Evolutionary conservation across 2,888 invertebrate species (phyloP).

Genomic region (Therioaphis trifolii): DNA sequence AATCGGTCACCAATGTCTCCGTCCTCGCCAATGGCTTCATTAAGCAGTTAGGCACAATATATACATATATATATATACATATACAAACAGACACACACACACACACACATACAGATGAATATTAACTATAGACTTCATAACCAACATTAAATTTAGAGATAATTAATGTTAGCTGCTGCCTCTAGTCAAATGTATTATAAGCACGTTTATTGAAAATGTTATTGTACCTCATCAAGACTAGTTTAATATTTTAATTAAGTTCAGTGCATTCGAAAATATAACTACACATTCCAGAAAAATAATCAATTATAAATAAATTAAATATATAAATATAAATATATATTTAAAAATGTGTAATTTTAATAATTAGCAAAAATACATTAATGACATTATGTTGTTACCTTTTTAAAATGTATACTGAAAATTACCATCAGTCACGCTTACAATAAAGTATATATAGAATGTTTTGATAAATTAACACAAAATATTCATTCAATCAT

Average conservation of each 20-base stretch:
- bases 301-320: neutral
- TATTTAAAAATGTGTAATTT: constrained; percentile 1
- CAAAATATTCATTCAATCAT: constrained; percentile 36
- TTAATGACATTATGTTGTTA: constrained; percentile 31
- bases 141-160: constrained; percentile 42
- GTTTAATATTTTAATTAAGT: constrained; percentile 47
- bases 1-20: constrained; percentile 87
- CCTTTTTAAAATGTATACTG: constrained; percentile 42
- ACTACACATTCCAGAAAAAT: constrained; percentile 40
- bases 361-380: constrained; percentile 29
- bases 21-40: constrained; percentile 85
- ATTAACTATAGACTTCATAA: constrained; percentile 25
- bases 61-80: too few relatives aligned
- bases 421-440: constrained; percentile 37
- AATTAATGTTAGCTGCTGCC: constrained; percentile 49
- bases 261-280: constrained; percentile 29
- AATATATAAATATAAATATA: constrained; percentile 20
- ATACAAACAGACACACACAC: too few relatives aligned
- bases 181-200: constrained; percentile 53
- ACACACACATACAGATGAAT: neutral
- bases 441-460: constrained; percentile 40
- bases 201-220: constrained; percentile 48
- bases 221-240: constrained; percentile 28
- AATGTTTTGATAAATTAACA: constrained; percentile 30
- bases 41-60: constrained; percentile 81